Evolutionary conservation across 2,797 vertebrate species (phyloP).

Genomic region (Picus viridis): DNA sequence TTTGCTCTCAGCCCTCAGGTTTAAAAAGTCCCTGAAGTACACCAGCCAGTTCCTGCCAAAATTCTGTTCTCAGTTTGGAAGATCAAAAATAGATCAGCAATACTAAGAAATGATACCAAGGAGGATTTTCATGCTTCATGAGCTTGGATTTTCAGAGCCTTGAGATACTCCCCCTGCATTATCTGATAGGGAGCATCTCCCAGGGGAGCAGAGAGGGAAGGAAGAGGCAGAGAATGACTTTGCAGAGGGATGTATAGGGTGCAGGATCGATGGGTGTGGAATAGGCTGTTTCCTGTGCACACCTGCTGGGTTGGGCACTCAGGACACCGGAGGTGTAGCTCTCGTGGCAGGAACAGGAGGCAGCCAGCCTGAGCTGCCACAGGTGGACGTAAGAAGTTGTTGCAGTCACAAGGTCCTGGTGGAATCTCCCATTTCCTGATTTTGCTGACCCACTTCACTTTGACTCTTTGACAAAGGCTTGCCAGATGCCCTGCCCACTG

Average conservation of each 20-base stretch:
- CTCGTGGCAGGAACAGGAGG: no score
- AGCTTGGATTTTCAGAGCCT: background rate
- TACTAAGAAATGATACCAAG: background rate
- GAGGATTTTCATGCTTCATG: background rate
- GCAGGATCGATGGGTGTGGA: no score
- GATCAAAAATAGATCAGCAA: background rate
- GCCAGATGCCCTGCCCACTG: background rate
- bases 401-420: background rate
- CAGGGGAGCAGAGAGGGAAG: no score
- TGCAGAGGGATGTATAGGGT: no score
- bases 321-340: no score
- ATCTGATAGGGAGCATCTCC: no score
- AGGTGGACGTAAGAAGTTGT: background rate
- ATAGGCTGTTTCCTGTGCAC: no score
- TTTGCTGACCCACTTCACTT: background rate
- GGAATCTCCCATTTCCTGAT: background rate
- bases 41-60: background rate
- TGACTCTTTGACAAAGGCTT: background rate
- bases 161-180: no score
- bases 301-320: no score
- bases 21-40: background rate
- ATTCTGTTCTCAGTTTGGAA: background rate
- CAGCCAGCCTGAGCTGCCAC: no score
- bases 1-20: background rate
- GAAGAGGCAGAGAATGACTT: no score